These are phyloP conservation scores for Sebastes vulpes DNA, from an alignment of 2,797 vertebrate genomes.

Conservation along the genomic window DNA sequence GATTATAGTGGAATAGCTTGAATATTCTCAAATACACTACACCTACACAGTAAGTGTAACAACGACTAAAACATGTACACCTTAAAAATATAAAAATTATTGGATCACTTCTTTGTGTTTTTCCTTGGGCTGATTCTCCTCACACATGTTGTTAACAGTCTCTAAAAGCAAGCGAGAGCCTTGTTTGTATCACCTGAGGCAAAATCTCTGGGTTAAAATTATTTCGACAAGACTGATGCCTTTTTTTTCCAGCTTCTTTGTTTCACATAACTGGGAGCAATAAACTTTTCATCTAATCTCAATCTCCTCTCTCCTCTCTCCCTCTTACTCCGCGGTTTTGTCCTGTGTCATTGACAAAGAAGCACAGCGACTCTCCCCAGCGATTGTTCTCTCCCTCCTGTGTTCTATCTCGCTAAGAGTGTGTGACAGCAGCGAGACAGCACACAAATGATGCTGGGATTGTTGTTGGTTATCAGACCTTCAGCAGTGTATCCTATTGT, in stretches of 20 bases:
- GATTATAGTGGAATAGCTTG: not conserved
- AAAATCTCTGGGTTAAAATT: slow-evolving; percentile 31
- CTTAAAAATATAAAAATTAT: not conserved
- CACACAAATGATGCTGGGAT: slow-evolving; percentile 57
- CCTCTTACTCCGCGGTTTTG: slow-evolving; percentile 17
- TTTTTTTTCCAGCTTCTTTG: slow-evolving; percentile 32
- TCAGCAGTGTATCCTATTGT: slow-evolving; percentile 44
- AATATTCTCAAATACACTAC: not conserved
- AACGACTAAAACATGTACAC: not conserved
- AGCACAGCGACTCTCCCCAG: slow-evolving; percentile 29
- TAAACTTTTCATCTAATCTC: slow-evolving; percentile 56
- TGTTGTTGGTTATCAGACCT: slow-evolving; percentile 64
- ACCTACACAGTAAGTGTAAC: not conserved
- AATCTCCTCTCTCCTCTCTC: slow-evolving; percentile 9
- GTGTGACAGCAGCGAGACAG: slow-evolving; percentile 57
- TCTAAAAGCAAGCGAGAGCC: slow-evolving; percentile 2
- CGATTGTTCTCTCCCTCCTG: slow-evolving; percentile 53
- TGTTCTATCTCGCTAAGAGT: slow-evolving; percentile 50
- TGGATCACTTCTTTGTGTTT: not conserved
- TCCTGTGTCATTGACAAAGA: slow-evolving; percentile 57
- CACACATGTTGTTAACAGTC: not conserved
- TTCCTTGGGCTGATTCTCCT: slow-evolving; percentile 3
- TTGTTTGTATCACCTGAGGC: slow-evolving; percentile 37
- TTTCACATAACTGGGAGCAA: slow-evolving; percentile 54
- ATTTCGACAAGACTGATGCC: slow-evolving; percentile 17